Base-by-base conservation (phyloP, 2,888 invertebrate species). In the Yponomeuta plumbellus region DNA sequence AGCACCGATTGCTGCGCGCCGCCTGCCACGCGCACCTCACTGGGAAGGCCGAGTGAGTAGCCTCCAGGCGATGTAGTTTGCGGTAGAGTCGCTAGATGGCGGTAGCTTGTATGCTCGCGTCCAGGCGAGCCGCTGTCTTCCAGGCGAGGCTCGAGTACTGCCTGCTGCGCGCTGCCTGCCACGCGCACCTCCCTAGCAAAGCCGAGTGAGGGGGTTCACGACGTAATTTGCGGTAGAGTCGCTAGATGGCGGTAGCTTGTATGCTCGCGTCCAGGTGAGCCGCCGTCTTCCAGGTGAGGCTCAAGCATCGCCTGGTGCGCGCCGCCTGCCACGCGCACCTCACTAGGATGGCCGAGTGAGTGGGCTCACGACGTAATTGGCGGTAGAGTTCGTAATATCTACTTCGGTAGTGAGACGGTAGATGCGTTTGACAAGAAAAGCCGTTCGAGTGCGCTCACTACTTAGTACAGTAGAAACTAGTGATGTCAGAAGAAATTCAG, bases 121-220 rank as follows among this genome's bases (percentile, higher is more conserved):
- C 95, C 77, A 96, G 97, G 89, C 97, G 97, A 22, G 92, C 94
- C 57, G 11, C 39, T 5, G 93, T 96, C 8, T 98, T 89, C 80
- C 80, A 79, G n/a, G n/a, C n/a, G n/a, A n/a, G n/a, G n/a, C n/a
- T n/a, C n/a, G n/a, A n/a, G n/a, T n/a, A n/a, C 76, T 75, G 83
- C 64, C 77, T 89, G 71, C 80, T 90, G 73, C 78, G 76, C 1
- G 69, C 77, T 21, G 89, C 89, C 62, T 76, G 78, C 68, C 82
- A 80, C 0, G 79, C 80, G 3, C 88, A 89, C 56, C 85, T 89
- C 77, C 85, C 88, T 1, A 73, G 79, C 71, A 85, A 85, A 71
- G 89, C 89, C 0, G 84, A 88, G 90, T 89, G 23, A 79, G 88
- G 40, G 5, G 3, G 2, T 2, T 8, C 10, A 11, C 21, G n/a